These are phyloP conservation scores for Tolypeutes matacus DNA, from an alignment of 2,797 vertebrate genomes.

Conservation along the genomic window DNA sequence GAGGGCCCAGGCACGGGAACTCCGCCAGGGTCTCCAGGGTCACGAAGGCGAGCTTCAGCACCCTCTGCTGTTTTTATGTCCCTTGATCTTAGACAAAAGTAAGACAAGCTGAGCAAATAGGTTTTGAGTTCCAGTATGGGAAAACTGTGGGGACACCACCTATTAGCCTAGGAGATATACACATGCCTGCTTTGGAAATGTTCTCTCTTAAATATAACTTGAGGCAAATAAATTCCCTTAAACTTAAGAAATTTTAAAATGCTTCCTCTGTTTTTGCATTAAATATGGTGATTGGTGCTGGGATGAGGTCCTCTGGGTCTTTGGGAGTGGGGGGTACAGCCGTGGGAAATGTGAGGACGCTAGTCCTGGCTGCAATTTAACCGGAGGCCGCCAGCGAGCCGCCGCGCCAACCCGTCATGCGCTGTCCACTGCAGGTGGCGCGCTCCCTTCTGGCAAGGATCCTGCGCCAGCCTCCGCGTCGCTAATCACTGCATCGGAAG, in stretches of 20 bases:
- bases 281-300: background rate
- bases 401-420: no score
- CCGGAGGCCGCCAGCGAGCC: background rate
- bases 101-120: background rate
- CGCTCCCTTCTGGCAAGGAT: background rate
- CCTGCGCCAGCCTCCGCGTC: background rate
- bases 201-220: background rate
- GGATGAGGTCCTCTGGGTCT: background rate
- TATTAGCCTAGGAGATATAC: background rate
- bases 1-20: background rate
- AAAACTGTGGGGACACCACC: background rate
- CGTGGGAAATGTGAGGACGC: background rate
- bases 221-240: background rate
- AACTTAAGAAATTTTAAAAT: conserved; percentile 10
- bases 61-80: background rate
- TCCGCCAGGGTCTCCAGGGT: background rate
- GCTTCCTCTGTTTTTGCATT: background rate
- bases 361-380: background rate
- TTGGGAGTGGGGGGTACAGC: background rate
- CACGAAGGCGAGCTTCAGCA: background rate
- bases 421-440: background rate
- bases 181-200: background rate
- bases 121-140: background rate
- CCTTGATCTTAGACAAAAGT: background rate
- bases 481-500: background rate